Conservation (phyloP, 2,888 invertebrate genomes). For the Acanthopleura granulata region DNA sequence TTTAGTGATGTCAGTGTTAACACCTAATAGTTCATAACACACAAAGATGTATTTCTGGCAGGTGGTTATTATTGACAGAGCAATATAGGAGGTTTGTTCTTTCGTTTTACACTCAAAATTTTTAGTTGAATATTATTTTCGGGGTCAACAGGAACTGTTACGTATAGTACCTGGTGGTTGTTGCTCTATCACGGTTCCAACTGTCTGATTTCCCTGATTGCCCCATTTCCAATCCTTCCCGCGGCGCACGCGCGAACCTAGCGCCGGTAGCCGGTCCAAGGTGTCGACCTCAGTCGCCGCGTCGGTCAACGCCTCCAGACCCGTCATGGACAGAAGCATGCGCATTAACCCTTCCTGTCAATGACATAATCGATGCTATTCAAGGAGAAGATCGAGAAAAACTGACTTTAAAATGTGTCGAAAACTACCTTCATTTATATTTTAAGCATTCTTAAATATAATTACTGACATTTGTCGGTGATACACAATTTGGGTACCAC, state of each 20-base stretch:
- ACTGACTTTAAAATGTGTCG: too few species aligned
- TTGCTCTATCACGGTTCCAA: slow-evolving; percentile 24
- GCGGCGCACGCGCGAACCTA: slow-evolving; percentile 26
- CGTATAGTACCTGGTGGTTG: slow-evolving; percentile 27
- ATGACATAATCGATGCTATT: too few species aligned
- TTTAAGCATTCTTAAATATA: too few species aligned
- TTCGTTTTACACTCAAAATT: too few species aligned
- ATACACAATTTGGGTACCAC: too few species aligned
- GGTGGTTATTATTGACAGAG: too few species aligned
- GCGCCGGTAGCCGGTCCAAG: slow-evolving; percentile 17
- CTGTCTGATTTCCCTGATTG: slow-evolving; percentile 22
- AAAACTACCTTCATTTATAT: too few species aligned
- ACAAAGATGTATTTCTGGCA: not conserved
- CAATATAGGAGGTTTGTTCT: too few species aligned
- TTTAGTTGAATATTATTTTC: too few species aligned
- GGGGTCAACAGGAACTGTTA: too few species aligned
- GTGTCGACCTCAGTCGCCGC: slow-evolving; percentile 6
- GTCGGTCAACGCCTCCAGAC: not conserved
- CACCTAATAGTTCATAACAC: not conserved
- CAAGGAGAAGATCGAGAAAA: too few species aligned
- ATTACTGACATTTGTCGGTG: too few species aligned
- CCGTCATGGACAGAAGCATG: slow-evolving; percentile 10
- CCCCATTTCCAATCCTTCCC: slow-evolving; percentile 30
- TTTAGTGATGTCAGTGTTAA: not conserved
- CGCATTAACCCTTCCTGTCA: slow-evolving; percentile 16